Conservation (phyloP, 2,888 invertebrate genomes). For the Falcaria lacertinaria region DNA sequence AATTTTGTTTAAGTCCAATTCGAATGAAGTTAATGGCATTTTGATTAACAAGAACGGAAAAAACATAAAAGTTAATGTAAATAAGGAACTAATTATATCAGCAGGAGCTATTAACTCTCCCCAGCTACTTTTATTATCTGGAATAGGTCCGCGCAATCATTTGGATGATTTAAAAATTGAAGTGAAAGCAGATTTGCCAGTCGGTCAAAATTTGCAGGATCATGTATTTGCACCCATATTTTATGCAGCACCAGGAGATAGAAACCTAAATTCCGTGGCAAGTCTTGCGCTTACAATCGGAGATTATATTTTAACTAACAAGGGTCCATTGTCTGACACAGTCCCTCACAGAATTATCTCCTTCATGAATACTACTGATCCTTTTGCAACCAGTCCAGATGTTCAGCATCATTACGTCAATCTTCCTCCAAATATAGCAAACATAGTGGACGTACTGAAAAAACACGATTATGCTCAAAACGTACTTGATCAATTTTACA, state of each 20-base stretch:
- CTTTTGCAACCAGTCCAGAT: conserved; percentile 43
- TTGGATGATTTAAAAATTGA: conserved; percentile 52
- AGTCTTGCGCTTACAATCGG: conserved; percentile 44
- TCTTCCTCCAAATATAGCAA: conserved; percentile 35
- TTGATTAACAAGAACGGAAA: conserved; percentile 48
- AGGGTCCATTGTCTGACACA: conserved; percentile 66
- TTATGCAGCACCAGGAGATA: conserved; percentile 41
- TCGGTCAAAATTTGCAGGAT: conserved; percentile 76
- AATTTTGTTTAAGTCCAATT: conserved; percentile 69
- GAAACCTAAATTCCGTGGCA: conserved; percentile 30
- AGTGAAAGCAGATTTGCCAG: conserved; percentile 62
- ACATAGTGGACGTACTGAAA: conserved; percentile 36
- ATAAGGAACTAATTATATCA: conserved; percentile 73
- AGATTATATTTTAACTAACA: conserved; percentile 66
- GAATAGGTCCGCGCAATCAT: conserved; percentile 69
- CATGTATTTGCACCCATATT: conserved; percentile 62
- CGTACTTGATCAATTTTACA: conserved; percentile 28
- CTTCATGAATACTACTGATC: conserved; percentile 50
- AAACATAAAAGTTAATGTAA: conserved; percentile 47
- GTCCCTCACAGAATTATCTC: conserved; percentile 50
- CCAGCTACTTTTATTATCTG: conserved; percentile 72
- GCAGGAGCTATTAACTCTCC: conserved; percentile 74
- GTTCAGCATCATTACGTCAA: conserved; percentile 48
- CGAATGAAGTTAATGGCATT: conserved; percentile 63
- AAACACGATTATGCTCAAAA: conserved; percentile 41